Base-by-base conservation (phyloP, 92 coral and sea anemone species). In the Porites evermanni region DNA sequence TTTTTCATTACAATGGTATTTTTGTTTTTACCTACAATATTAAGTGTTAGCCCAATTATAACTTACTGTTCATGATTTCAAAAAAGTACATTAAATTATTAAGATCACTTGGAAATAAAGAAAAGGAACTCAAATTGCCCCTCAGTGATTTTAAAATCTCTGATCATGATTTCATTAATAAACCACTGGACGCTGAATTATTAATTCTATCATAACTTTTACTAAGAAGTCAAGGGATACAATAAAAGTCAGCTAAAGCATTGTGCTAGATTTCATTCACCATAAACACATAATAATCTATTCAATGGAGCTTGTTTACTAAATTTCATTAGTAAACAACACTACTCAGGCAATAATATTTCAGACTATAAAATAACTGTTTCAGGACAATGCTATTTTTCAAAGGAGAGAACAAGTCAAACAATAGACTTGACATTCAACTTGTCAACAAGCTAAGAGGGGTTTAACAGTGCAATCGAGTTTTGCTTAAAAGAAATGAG, bases 261-360 rank as follows among this genome's bases (percentile, higher is more conserved):
- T 24, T 66, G 73, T 12, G 52, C 23, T 14, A 56, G 16, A 56
- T 75, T 19, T 23, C 79, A 75, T 54, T 56, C 47, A 9, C 47
- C 52, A 67, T 67, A 79, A 29, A 14, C 2, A 0, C 52, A 16
- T 53, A 64, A n/a, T 58, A 19, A 7, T 8, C 20, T 65, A 2
- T 32, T 16, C 18, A 79, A 7, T 47, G 83, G 6, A 69, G 12
- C 12, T 64, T 79, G 32, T 66, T 79, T 66, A 79, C 72, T 11
- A 63, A 1, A 61, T n/a, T 79, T 64, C 18, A 17, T 79, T 79
- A 44, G 83, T 79, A 79, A 79, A 64, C 83, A 77, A 59, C 32
- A 77, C 11, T 24, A 16, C 26, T 29, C 32, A 29, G 80, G 64
- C 60, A 38, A 44, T 53, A 38, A 38, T 38, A 38, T 38, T 4